These are phyloP conservation scores for Aporophyla nigra DNA, from an alignment of 2,888 invertebrate genomes.

Conservation along the genomic window DNA sequence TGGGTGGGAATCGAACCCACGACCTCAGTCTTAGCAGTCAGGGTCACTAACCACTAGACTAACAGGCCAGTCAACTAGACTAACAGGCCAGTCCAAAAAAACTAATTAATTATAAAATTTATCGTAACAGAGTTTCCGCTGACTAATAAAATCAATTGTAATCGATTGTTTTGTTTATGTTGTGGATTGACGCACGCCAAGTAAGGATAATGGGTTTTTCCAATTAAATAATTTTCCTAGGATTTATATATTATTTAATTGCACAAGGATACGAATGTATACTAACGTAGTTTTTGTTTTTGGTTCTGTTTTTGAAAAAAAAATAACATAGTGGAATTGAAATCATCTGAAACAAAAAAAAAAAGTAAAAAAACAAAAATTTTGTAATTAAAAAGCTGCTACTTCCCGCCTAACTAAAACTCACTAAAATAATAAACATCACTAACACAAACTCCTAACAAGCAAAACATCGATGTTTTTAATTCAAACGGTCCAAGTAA, in stretches of 20 bases:
- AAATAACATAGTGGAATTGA: too few species aligned
- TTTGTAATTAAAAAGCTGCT: neutral
- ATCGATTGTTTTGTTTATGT: neutral
- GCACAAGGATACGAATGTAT: neutral
- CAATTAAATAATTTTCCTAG: neutral
- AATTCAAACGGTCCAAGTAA: slow-evolving; percentile 64
- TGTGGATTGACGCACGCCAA: neutral
- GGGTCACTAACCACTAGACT: too few species aligned
- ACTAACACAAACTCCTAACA: slow-evolving; percentile 50
- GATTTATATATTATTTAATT: neutral
- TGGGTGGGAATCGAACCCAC: too few species aligned
- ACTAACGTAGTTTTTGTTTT: neutral
- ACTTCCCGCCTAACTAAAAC: neutral
- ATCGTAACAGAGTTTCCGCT: slow-evolving; percentile 11
- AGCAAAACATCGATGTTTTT: slow-evolving; percentile 59
- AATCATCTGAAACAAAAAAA: too few species aligned
- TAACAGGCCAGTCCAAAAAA: too few species aligned
- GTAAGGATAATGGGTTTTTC: neutral
- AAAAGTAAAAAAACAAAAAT: too few species aligned
- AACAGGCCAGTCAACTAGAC: too few species aligned
- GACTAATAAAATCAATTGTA: neutral
- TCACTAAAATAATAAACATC: slow-evolving; percentile 35
- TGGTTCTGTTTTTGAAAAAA: neutral
- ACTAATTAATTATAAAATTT: slow-evolving; percentile 28
- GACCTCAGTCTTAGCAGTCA: too few species aligned